phyloP scores from a whole-genome alignment of 2,888 invertebrate genomes.

The Cyaniris semiargus region DNA sequence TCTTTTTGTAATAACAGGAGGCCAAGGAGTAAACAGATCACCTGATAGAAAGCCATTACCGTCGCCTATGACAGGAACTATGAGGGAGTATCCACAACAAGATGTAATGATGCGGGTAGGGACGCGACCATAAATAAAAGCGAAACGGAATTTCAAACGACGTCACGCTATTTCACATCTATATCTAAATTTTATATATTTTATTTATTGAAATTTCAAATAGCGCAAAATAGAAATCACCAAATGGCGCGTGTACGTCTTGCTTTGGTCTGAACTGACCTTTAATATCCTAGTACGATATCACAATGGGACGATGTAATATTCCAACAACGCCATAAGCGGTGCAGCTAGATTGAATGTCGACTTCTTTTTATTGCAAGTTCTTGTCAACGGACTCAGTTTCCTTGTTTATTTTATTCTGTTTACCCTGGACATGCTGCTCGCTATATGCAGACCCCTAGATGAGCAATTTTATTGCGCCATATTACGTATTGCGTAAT shows the following conservation, averaged over 20 bases:
- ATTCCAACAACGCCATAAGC: conserved; percentile 27
- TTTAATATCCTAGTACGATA: conserved; percentile 40
- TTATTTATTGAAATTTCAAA: background rate
- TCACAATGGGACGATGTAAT: conserved; percentile 34
- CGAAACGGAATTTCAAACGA: background rate
- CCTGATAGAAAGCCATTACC: no score
- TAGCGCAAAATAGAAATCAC: background rate
- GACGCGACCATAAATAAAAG: background rate
- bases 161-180: no score
- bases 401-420: background rate
- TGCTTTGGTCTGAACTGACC: background rate
- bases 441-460: background rate
- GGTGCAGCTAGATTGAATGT: conserved; percentile 18
- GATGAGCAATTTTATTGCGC: no score
- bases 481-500: no score
- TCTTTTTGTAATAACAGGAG: background rate
- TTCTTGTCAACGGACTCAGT: background rate
- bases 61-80: background rate
- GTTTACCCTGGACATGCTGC: background rate
- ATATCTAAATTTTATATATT: background rate
- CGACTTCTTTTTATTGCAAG: conserved; percentile 16
- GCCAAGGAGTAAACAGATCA: background rate
- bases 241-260: background rate
- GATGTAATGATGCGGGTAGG: background rate
- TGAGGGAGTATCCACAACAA: background rate